These are phyloP conservation scores for Drosophila anceps DNA, from an alignment of 2,888 invertebrate genomes.

Conservation along the genomic window DNA sequence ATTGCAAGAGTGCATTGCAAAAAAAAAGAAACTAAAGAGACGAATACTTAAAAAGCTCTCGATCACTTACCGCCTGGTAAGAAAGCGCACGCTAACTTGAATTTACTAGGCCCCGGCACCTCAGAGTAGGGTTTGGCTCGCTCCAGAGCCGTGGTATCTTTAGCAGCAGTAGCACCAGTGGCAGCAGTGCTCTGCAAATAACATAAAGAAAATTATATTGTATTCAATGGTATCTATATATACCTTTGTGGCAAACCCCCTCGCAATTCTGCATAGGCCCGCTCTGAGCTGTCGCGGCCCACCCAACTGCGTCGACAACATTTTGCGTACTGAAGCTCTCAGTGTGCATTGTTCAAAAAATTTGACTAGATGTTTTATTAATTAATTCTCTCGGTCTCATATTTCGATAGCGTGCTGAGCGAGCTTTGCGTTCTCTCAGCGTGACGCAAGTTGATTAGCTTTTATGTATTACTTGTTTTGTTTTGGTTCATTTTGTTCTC, in stretches of 20 bases:
- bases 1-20: background rate
- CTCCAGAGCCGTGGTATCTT: constrained; percentile 34
- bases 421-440: constrained; percentile 61
- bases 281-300: constrained; percentile 29
- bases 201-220: background rate
- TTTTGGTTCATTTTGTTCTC: background rate
- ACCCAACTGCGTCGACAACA: constrained; percentile 57
- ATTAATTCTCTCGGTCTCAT: constrained; percentile 27
- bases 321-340: constrained; percentile 59
- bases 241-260: constrained; percentile 39
- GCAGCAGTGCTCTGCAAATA: constrained; percentile 22
- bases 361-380: constrained; percentile 8
- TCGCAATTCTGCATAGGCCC: constrained; percentile 15
- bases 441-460: constrained; percentile 29
- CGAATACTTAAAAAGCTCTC: constrained; percentile 14
- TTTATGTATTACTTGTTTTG: constrained; percentile 15
- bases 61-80: constrained; percentile 77
- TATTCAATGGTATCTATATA: background rate
- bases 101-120: constrained; percentile 77
- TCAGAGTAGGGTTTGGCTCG: constrained; percentile 73
- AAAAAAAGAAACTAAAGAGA: background rate
- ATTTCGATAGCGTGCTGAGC: constrained; percentile 9
- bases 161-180: background rate
- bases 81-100: constrained; percentile 64
- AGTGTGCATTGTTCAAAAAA: background rate